A percentile compares a stretch with the other conserved stretches of the same genome.
phyloP scores from a whole-genome alignment of 2,888 invertebrate species.

The Tetragnatha montana region DNA sequence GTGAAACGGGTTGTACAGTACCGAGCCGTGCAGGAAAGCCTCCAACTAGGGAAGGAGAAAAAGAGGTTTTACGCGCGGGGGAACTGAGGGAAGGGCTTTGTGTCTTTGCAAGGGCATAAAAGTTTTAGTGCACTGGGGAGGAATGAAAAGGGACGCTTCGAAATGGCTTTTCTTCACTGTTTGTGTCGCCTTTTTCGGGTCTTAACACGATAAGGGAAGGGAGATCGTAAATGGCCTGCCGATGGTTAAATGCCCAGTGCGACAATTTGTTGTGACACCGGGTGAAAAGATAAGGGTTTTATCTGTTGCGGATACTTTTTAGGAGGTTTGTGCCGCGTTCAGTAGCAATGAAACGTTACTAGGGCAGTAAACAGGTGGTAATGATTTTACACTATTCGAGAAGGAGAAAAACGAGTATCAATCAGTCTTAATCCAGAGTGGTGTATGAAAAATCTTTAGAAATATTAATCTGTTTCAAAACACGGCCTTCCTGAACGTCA shows the following conservation, averaged over 20 bases:
- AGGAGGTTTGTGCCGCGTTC: no score
- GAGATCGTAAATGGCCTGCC: neutral
- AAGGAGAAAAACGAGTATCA: no score
- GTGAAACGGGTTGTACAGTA: slow-evolving; percentile 17
- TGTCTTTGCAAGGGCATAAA: neutral
- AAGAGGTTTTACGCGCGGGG: neutral
- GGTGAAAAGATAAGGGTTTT: no score
- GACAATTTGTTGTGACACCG: neutral
- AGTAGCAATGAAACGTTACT: no score
- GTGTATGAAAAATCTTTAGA: no score
- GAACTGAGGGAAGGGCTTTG: neutral
- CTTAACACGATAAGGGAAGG: neutral
- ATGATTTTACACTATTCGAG: no score
- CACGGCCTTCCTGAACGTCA: no score
- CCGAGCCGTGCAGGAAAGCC: neutral
- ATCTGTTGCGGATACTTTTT: no score
- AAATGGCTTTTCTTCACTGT: neutral
- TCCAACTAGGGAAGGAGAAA: neutral
- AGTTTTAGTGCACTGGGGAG: neutral
- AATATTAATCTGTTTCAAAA: no score
- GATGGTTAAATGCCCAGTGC: neutral
- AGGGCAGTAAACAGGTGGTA: no score
- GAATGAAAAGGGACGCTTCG: neutral
- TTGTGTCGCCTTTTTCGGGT: neutral
- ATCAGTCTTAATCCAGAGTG: no score